phyloP scores from a whole-genome alignment of 92 coral and sea anemone species.

The Phenganax marumi region DNA sequence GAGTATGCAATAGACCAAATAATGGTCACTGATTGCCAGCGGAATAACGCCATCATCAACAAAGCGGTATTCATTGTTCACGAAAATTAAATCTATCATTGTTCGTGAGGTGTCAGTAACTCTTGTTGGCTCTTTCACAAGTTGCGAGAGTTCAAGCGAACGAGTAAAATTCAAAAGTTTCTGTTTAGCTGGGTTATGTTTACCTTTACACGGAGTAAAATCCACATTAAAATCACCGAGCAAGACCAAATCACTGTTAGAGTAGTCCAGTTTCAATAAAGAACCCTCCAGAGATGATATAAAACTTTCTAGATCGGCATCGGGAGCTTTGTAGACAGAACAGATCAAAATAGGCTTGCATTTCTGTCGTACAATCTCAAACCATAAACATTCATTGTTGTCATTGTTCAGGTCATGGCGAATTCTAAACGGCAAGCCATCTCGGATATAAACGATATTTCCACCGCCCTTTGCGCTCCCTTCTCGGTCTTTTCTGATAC shows the following conservation, averaged over 20 bases:
- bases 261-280: slow-evolving; percentile 32
- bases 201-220: slow-evolving; percentile 40
- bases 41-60: slow-evolving; percentile 42
- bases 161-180: slow-evolving; percentile 47
- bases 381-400: slow-evolving; percentile 42
- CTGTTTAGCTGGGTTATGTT: slow-evolving; percentile 31
- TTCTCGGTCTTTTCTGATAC: slow-evolving; percentile 44
- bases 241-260: slow-evolving; percentile 39
- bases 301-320: slow-evolving; percentile 37
- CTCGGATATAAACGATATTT: slow-evolving; percentile 36
- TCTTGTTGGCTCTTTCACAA: slow-evolving; percentile 40
- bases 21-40: slow-evolving; percentile 42
- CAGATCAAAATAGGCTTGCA: slow-evolving; percentile 50
- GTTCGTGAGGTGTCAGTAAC: slow-evolving; percentile 41
- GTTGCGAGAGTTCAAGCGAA: slow-evolving; percentile 38
- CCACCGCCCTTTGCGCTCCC: slow-evolving; percentile 34
- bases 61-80: slow-evolving; percentile 40
- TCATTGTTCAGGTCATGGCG: slow-evolving; percentile 43
- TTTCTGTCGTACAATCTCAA: slow-evolving; percentile 39
- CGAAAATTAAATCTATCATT: slow-evolving; percentile 31
- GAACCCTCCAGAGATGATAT: slow-evolving; percentile 38
- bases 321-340: slow-evolving; percentile 36
- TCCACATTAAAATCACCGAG: slow-evolving; percentile 50
- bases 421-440: slow-evolving; percentile 28
- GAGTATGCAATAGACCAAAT: slow-evolving; percentile 28